Evolutionary conservation across 2,113 vertebrate genomes (phyloP).

Genomic region (Microcebus griseorufus): DNA sequence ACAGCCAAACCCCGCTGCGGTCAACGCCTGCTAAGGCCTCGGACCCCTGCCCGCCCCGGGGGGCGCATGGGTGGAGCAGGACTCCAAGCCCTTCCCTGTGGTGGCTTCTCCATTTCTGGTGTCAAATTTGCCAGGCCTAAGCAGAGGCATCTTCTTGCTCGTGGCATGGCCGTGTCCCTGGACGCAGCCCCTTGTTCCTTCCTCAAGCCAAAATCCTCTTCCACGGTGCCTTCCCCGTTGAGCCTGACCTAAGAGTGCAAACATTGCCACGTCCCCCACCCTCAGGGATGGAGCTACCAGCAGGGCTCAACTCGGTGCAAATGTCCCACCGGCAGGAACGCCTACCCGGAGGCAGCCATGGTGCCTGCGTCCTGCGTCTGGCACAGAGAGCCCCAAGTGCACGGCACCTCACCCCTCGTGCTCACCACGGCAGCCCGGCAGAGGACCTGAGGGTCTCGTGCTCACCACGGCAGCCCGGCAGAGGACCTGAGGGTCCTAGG

Average conservation of each 20-base stretch:
- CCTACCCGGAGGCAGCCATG: rapidly evolving
- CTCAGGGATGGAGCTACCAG: too few species aligned
- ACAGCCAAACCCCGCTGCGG: not conserved
- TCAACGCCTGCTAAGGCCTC: rapidly evolving
- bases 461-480: not conserved
- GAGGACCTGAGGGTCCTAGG: not conserved
- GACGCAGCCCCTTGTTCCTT: not conserved
- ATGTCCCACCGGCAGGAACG: too few species aligned
- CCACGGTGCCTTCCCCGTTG: not conserved
- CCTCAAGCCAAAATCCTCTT: not conserved
- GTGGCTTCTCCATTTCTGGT: not conserved
- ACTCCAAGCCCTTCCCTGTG: not conserved
- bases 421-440: not conserved
- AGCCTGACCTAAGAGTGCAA: too few species aligned
- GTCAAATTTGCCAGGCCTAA: too few species aligned
- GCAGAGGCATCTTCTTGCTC: not conserved
- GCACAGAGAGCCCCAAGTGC: not conserved
- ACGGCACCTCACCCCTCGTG: rapidly evolving
- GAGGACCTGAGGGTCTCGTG: not conserved
- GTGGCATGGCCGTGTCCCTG: not conserved
- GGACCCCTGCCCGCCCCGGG: rapidly evolving
- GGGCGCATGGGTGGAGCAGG: too few species aligned
- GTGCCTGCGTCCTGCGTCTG: not conserved
- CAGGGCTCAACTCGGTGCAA: not conserved
- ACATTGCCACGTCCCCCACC: too few species aligned